phyloP scores from a whole-genome alignment of 2,888 invertebrate genomes.

The Orthonychiurus folsomi region DNA sequence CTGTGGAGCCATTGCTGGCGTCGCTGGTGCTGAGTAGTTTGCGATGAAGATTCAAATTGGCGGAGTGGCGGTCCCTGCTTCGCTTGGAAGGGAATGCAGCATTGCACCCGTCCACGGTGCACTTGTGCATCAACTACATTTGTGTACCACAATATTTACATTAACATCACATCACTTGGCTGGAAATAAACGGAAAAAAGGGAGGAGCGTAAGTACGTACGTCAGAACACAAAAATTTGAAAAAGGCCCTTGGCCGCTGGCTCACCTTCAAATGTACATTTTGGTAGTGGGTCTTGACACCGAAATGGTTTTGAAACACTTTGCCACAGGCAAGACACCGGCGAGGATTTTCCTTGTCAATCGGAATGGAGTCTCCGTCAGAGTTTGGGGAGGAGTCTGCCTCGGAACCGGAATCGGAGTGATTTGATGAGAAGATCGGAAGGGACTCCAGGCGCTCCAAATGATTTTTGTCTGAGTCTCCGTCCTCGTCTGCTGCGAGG shows the following conservation, averaged over 20 bases:
- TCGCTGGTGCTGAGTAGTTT: constrained; percentile 60
- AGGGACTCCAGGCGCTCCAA: constrained; percentile 18
- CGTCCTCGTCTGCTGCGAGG: constrained; percentile 25
- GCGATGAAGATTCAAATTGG: constrained; percentile 81
- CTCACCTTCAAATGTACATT: constrained; percentile 75
- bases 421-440: constrained; percentile 32
- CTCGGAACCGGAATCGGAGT: constrained; percentile 12
- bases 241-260: background rate
- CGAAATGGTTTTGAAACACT: constrained; percentile 85
- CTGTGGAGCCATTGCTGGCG: constrained; percentile 21
- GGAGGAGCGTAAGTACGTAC: background rate
- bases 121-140: constrained; percentile 76
- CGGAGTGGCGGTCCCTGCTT: constrained; percentile 83
- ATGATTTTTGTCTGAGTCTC: constrained; percentile 31
- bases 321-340: constrained; percentile 87
- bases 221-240: background rate
- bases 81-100: constrained; percentile 89
- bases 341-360: constrained; percentile 83
- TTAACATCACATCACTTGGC: too few relatives aligned
- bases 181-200: background rate
- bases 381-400: constrained; percentile 14
- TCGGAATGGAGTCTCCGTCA: constrained; percentile 60
- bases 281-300: constrained; percentile 89
- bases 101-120: constrained; percentile 87
- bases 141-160: background rate